Conservation (phyloP, 2,113 vertebrate genomes). For the Struthidea cinerea region DNA sequence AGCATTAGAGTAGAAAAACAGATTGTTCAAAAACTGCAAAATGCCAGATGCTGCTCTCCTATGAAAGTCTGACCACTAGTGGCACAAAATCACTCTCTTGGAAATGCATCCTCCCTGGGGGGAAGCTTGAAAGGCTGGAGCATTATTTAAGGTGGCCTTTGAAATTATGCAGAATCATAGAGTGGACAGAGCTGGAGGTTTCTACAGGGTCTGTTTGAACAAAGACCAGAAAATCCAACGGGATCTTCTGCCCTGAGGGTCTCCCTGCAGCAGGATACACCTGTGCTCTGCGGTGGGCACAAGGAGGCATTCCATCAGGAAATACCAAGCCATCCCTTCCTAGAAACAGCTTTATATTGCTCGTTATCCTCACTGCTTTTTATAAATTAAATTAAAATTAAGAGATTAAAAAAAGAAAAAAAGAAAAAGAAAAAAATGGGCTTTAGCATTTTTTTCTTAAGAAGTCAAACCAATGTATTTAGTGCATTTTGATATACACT, state of each 20-base stretch:
- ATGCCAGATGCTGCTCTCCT: not conserved
- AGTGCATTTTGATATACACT: not conserved
- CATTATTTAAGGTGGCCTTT: not conserved
- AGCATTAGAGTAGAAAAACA: not conserved
- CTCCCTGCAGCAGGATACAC: rapidly evolving
- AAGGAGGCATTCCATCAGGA: rapidly evolving
- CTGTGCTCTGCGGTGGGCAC: rapidly evolving
- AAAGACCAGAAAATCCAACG: not conserved
- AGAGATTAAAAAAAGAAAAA: too few relatives aligned
- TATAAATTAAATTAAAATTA: not conserved
- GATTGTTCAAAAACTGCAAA: not conserved
- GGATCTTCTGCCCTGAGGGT: not conserved
- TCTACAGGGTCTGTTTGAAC: not conserved
- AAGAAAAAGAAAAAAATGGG: not conserved
- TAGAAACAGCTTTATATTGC: not conserved
- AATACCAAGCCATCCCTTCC: not conserved
- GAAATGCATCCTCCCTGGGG: not conserved
- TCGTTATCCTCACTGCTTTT: not conserved
- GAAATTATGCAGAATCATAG: not conserved
- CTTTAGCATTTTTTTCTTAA: not conserved
- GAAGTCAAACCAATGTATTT: not conserved
- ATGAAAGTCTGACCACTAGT: not conserved
- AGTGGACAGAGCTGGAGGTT: not conserved
- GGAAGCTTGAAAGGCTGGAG: not conserved
- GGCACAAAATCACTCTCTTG: not conserved